Evolutionary conservation across 2,888 invertebrate genomes (phyloP), one percentile per base, ranked within the genome.

Genomic region (Eupeodes luniger): DNA sequence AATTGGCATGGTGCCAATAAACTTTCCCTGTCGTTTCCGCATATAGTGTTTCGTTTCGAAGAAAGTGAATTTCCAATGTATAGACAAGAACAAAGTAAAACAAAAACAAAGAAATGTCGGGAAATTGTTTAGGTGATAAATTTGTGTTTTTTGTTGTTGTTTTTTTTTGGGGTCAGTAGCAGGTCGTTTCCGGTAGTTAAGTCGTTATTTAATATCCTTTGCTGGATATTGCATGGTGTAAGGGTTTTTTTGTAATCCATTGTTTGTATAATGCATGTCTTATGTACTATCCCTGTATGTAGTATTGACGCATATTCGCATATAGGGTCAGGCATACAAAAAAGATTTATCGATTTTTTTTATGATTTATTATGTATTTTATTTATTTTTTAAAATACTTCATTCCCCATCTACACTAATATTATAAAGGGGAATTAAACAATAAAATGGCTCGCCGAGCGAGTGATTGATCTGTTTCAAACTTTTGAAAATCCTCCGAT

Each of bases 171-270:
- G 74, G 75, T 81, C 57, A 74, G 64, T 47, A 66, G 64, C 36
- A 67, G 74, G 74, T 51, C 57, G 19, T 74, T 81, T 81, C 81
- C 81, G 81, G 74, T 75, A 27, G 75, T 67, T 74, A 59, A 49
- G 16, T 59, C 40, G 12, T 44, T 66, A 44, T 16, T 66, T 27
- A 49, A 27, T 27, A 49, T 11, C 27, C 19, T 12, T 27, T 2
- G 12, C 47, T 2, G 53, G 47, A 74, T 44, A 61, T 34, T 57
- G 47, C 27, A 49, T 66, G 27, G 27, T 27, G 4, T 19, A 10
- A 34, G n/a, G 19, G 44, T 5, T 57, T 72, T 62, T 10, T 47
- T 51, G 16, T 11, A 36, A 36, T 7, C 14, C 14, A 59, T 36
- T 59, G 14, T 27, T 1, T 59, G 14, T 14, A 14, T 1, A 59